phyloP scores from a whole-genome alignment of 2,888 invertebrate species.

The Achlya flavicornis region DNA sequence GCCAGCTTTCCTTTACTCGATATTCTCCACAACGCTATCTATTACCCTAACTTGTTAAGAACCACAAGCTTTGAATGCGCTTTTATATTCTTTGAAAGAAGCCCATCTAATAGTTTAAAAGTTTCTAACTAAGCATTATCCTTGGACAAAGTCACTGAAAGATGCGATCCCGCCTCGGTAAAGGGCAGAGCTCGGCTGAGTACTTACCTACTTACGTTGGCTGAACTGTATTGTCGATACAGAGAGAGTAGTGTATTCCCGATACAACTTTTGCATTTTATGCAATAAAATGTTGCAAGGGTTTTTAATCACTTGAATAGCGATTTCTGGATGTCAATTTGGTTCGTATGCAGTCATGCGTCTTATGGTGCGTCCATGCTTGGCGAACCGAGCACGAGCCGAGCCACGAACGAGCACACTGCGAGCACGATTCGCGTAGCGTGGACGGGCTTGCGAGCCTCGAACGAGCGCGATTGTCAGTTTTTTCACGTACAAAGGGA shows the following conservation, averaged over 20 bases:
- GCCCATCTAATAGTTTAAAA: conserved; percentile 7
- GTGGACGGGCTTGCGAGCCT: no score
- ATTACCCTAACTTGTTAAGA: neutral
- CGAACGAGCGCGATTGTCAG: no score
- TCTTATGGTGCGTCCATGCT: no score
- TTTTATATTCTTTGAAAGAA: conserved; percentile 7
- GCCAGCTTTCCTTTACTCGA: no score
- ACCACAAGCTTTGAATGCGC: conserved; percentile 2
- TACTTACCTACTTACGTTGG: neutral
- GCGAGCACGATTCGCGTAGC: no score
- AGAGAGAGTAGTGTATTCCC: neutral
- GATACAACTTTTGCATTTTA: neutral
- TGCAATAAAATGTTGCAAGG: neutral
- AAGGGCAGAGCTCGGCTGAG: neutral
- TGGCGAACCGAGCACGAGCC: no score
- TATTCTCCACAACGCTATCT: neutral
- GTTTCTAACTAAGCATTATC: conserved; percentile 1
- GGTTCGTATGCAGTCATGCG: no score
- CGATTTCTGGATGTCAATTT: no score
- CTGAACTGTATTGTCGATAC: neutral
- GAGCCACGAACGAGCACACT: no score
- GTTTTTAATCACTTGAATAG: no score
- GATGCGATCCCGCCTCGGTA: conserved; percentile 5
- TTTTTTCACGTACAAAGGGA: no score
- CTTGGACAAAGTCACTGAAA: neutral